Evolutionary conservation across 2,113 vertebrate species (phyloP).

Genomic region (Gavia stellata): DNA sequence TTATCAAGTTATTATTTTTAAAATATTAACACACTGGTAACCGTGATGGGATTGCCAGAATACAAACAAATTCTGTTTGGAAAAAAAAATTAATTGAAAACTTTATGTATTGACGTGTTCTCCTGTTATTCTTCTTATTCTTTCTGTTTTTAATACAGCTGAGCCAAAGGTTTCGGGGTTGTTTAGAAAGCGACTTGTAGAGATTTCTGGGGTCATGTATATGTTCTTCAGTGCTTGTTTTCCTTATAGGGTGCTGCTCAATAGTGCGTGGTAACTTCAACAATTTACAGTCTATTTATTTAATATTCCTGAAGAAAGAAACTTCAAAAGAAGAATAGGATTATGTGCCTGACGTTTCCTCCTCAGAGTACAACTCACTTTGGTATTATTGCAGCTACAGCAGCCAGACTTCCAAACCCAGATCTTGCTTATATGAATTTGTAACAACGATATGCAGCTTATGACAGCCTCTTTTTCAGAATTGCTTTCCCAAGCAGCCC

Average conservation of each 20-base stretch:
- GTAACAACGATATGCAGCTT: not conserved
- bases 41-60: not conserved
- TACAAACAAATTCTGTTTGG: not conserved
- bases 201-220: not conserved
- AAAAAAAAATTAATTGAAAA: not conserved
- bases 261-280: not conserved
- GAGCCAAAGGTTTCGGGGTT: not conserved
- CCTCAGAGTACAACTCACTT: not conserved
- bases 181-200: not conserved
- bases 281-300: constrained; percentile 44
- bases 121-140: not conserved
- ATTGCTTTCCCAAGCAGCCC: not conserved
- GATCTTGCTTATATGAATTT: not conserved
- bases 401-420: constrained; percentile 4
- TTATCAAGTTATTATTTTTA: not conserved
- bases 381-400: constrained; percentile 7
- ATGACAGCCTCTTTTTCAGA: not conserved
- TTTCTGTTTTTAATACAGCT: not conserved
- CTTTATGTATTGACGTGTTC: not conserved
- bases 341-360: not conserved
- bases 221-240: constrained; percentile 15
- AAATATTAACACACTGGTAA: not conserved
- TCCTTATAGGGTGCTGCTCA: not conserved
- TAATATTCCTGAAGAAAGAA: constrained; percentile 50
- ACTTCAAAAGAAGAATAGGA: constrained; percentile 38